Percentiles rank a stretch among this genome's conserved stretches.
Conservation (phyloP, 2,888 invertebrate genomes). For the Phragmatobia fuliginosa region DNA sequence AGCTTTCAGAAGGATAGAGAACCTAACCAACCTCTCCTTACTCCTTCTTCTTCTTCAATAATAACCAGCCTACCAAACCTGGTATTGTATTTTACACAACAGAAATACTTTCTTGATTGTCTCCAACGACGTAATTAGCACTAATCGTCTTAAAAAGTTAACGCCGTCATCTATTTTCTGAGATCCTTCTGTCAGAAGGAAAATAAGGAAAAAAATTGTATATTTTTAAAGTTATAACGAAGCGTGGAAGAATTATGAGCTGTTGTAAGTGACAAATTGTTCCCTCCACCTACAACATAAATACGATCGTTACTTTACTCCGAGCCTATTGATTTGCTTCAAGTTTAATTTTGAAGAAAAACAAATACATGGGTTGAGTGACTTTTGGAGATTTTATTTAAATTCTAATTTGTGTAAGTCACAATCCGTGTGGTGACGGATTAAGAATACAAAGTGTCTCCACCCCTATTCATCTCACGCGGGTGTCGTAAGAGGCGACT, state of each 20-base stretch:
- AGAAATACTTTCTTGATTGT: neutral
- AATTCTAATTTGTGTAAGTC: too few species aligned
- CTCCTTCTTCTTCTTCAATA: too few species aligned
- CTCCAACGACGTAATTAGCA: neutral
- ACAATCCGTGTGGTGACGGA: too few species aligned
- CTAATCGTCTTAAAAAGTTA: neutral
- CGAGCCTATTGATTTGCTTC: slow-evolving; percentile 3
- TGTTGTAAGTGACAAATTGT: slow-evolving; percentile 33
- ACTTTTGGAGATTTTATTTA: neutral
- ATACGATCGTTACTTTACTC: neutral
- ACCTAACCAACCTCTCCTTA: too few species aligned
- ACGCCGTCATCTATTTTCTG: neutral
- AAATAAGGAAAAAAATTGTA: slow-evolving; percentile 16
- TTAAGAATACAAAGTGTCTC: too few species aligned
- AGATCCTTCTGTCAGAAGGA: neutral
- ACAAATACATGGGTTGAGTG: neutral
- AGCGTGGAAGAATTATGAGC: slow-evolving; percentile 24
- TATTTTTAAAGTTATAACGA: slow-evolving; percentile 20
- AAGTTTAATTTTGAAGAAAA: neutral
- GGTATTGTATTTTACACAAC: neutral
- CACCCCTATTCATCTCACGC: too few species aligned
- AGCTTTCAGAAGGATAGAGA: too few species aligned
- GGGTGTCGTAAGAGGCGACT: too few species aligned
- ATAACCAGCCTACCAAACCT: too few species aligned
- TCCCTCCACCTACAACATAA: slow-evolving; percentile 3